phyloP scores from a whole-genome alignment of 2,797 vertebrate genomes.

The Gorsachius magnificus region DNA sequence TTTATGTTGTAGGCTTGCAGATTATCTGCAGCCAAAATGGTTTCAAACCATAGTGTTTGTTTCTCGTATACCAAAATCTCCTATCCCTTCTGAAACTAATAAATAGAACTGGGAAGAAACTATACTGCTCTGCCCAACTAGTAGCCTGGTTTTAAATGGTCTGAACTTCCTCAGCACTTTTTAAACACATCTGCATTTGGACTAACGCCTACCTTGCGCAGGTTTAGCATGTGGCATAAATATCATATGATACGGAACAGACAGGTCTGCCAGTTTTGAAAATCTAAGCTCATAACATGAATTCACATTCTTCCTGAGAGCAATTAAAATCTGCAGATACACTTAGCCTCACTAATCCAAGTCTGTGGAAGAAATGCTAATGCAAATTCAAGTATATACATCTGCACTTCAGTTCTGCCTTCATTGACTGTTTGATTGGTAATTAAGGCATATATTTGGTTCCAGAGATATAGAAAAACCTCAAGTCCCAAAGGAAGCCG shows the following conservation, averaged over 20 bases:
- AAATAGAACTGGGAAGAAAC: background rate
- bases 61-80: background rate
- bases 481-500: conserved; percentile 9
- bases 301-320: background rate
- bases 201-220: background rate
- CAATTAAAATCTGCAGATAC: background rate
- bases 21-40: background rate
- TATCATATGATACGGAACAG: background rate
- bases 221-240: background rate
- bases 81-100: background rate
- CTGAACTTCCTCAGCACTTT: background rate
- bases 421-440: conserved; percentile 31
- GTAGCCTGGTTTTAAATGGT: background rate
- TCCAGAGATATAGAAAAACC: background rate
- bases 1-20: background rate
- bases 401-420: background rate
- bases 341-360: background rate
- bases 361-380: conserved; percentile 2
- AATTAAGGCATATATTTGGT: conserved; percentile 53
- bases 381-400: background rate
- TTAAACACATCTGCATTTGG: background rate
- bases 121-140: background rate
- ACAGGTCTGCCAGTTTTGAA: background rate
- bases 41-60: background rate
- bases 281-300: background rate